Evolutionary conservation across 2,888 invertebrate species (phyloP).

Genomic region (Digitonthophagus gazella): DNA sequence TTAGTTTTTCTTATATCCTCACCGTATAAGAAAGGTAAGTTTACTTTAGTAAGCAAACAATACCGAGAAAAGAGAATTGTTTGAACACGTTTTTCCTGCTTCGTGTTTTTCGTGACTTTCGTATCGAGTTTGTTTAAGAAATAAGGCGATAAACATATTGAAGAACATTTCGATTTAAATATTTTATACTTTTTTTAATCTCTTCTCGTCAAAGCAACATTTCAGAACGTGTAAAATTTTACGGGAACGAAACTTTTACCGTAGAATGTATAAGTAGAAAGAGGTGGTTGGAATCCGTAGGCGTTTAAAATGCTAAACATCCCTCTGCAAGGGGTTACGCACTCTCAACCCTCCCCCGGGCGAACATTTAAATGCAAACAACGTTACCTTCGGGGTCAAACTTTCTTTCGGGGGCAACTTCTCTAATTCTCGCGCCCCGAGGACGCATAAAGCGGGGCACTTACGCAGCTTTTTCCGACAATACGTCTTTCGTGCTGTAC

Average conservation of each 20-base stretch:
- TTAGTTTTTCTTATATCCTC: too few species aligned
- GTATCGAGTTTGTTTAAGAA: background rate
- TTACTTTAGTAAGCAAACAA: background rate
- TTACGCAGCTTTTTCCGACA: background rate
- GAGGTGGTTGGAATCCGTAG: background rate
- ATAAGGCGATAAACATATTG: background rate
- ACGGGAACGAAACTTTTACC: background rate
- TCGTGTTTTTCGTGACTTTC: background rate
- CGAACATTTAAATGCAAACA: background rate
- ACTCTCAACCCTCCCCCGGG: background rate
- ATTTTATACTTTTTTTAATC: too few species aligned
- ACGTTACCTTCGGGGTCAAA: background rate
- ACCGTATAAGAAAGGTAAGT: background rate
- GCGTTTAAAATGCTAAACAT: background rate
- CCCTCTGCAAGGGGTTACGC: background rate
- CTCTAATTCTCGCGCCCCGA: background rate
- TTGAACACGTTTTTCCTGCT: background rate
- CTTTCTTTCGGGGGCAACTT: background rate
- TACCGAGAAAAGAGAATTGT: background rate
- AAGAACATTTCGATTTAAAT: too few species aligned
- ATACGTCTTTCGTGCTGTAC: background rate
- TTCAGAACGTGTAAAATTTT: background rate
- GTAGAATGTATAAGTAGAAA: too few species aligned
- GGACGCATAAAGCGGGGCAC: background rate
- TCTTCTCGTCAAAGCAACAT: background rate